phyloP scores from a whole-genome alignment of 1,140 invertebrate species.

The Drosophila kohkoa region DNA sequence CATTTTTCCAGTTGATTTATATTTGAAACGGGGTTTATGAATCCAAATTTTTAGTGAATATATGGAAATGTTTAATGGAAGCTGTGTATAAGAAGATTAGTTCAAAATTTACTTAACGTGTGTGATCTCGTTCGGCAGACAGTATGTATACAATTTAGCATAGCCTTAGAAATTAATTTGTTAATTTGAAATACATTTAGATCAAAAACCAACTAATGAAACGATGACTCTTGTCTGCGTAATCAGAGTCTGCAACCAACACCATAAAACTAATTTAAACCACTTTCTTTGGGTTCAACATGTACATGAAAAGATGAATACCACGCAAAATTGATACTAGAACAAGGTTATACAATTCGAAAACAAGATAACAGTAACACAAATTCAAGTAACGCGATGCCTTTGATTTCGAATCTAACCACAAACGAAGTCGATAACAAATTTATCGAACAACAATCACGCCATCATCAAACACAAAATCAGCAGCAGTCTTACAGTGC shows the following conservation, averaged over 20 bases:
- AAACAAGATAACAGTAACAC: background rate
- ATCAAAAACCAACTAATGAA: background rate
- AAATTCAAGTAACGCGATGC: background rate
- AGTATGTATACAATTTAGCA: constrained; percentile 6
- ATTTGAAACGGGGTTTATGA: background rate
- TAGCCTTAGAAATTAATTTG: background rate
- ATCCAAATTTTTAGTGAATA: background rate
- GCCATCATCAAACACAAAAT: constrained; percentile 14
- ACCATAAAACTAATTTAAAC: background rate
- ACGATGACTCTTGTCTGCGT: constrained; percentile 13
- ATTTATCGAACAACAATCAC: background rate
- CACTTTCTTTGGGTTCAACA: background rate
- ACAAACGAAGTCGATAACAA: background rate
- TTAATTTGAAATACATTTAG: constrained; percentile 11
- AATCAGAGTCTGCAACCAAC: constrained; percentile 1
- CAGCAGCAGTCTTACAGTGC: constrained; percentile 33
- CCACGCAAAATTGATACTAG: background rate
- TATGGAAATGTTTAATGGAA: background rate
- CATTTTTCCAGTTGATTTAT: too few relatives aligned
- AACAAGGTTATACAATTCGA: background rate
- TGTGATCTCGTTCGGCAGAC: too few relatives aligned
- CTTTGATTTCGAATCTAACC: background rate
- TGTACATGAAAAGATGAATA: background rate
- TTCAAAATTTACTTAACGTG: background rate
- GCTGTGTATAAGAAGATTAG: background rate